A percentile compares a stretch with the other conserved stretches of the same genome.
phyloP scores from a whole-genome alignment of 2,888 invertebrate genomes.

The Gari tellinella region DNA sequence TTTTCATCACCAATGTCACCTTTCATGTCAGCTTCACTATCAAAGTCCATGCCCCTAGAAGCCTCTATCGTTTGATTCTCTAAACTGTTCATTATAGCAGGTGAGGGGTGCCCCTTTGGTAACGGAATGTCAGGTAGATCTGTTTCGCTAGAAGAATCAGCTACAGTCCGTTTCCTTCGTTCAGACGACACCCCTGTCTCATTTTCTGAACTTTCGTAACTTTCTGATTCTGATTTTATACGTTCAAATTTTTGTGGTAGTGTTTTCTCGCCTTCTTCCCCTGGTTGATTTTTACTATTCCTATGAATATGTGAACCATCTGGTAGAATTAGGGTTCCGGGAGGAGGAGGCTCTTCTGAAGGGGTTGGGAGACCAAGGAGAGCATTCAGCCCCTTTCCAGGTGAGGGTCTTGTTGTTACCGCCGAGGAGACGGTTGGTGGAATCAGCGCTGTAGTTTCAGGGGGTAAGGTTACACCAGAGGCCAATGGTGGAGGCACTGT shows the following conservation, averaged over 20 bases:
- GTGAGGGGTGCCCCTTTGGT: too few relatives aligned
- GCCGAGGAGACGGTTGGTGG: background rate
- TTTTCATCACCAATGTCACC: constrained; percentile 15
- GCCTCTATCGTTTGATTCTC: too few relatives aligned
- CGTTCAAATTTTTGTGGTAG: background rate
- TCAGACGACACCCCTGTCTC: too few relatives aligned
- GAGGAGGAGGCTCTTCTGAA: constrained; percentile 50
- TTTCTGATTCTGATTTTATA: background rate
- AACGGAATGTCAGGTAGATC: too few relatives aligned
- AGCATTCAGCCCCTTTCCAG: constrained; percentile 53
- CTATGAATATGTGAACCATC: constrained; percentile 38
- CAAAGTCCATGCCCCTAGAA: background rate
- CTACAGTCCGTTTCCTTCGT: too few relatives aligned
- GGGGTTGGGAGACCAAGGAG: constrained; percentile 53
- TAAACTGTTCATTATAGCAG: too few relatives aligned
- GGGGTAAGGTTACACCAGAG: background rate
- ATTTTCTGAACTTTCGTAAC: background rate
- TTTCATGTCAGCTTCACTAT: background rate
- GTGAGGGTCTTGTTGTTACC: constrained; percentile 28
- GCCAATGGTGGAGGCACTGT: constrained; percentile 49
- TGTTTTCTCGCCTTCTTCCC: constrained; percentile 22
- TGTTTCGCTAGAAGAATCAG: too few relatives aligned
- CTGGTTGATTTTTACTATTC: constrained; percentile 9
- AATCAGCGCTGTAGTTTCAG: background rate
- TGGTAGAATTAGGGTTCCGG: constrained; percentile 45